Evolutionary conservation across 2,113 vertebrate genomes (phyloP).

Genomic region (Rissa tridactyla): DNA sequence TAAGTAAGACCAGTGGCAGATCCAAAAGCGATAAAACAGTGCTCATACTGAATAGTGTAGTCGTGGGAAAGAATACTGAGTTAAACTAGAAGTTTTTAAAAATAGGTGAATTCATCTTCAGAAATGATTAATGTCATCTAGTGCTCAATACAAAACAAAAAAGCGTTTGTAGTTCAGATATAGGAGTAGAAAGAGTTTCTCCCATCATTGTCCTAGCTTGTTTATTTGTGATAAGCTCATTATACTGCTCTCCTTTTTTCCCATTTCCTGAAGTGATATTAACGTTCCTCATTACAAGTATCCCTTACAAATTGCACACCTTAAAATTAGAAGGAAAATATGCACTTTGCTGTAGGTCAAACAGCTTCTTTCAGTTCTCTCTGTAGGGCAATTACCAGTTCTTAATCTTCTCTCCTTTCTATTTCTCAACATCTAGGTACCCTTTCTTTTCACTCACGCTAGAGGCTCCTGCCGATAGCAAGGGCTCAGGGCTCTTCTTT

Average conservation of each 20-base stretch:
- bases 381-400: neutral
- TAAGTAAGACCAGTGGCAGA: neutral
- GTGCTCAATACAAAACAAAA: neutral
- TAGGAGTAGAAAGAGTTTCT: neutral
- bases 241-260: neutral
- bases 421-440: neutral
- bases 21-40: neutral
- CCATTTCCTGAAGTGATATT: neutral
- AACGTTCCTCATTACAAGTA: neutral
- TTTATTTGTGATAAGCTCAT: neutral
- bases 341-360: neutral
- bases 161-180: neutral
- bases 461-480: neutral
- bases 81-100: neutral
- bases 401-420: neutral
- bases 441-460: neutral
- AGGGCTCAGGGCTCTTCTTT: neutral
- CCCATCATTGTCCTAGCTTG: neutral
- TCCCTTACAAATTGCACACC: neutral
- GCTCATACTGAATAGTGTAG: neutral
- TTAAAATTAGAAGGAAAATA: neutral
- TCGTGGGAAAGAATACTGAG: neutral
- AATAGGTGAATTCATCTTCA: neutral
- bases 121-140: neutral
- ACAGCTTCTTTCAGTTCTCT: neutral